Evolutionary conservation across 2,113 vertebrate genomes (phyloP).

Genomic region (Nycticryphes semicollaris): DNA sequence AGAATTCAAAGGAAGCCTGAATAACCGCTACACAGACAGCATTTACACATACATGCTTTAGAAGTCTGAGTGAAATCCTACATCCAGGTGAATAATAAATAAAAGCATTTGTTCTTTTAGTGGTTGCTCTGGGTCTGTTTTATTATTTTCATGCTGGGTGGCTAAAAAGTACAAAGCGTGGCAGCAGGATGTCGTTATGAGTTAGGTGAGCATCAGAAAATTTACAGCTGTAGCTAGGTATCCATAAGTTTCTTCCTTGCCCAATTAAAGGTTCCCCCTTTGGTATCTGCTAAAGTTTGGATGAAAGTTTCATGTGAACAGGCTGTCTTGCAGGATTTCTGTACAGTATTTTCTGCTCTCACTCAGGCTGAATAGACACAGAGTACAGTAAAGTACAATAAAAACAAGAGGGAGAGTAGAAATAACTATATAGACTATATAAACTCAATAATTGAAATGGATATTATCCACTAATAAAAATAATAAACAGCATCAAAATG

Average conservation of each 20-base stretch:
- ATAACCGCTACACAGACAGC: not conserved
- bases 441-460: not conserved
- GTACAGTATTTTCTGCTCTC: not conserved
- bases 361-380: not conserved
- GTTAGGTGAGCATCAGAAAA: constrained; percentile 18
- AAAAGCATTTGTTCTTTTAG: constrained; percentile 53
- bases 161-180: constrained; percentile 1
- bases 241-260: not conserved
- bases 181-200: constrained; percentile 40
- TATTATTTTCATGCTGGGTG: constrained; percentile 19
- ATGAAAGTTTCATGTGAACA: constrained; percentile 16
- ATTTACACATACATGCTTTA: constrained; percentile 24
- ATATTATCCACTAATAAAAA: not conserved
- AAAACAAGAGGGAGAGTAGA: not conserved
- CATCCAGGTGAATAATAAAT: constrained; percentile 56
- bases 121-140: constrained; percentile 20
- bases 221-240: not conserved
- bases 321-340: not conserved
- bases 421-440: not conserved
- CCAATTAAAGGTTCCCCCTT: constrained; percentile 32
- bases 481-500: not conserved
- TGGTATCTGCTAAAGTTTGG: constrained; percentile 33
- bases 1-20: constrained; percentile 22
- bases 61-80: constrained; percentile 25
- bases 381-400: not conserved